Evolutionary conservation across 2,888 invertebrate species (phyloP).

Genomic region (Oscheius sp.): DNA sequence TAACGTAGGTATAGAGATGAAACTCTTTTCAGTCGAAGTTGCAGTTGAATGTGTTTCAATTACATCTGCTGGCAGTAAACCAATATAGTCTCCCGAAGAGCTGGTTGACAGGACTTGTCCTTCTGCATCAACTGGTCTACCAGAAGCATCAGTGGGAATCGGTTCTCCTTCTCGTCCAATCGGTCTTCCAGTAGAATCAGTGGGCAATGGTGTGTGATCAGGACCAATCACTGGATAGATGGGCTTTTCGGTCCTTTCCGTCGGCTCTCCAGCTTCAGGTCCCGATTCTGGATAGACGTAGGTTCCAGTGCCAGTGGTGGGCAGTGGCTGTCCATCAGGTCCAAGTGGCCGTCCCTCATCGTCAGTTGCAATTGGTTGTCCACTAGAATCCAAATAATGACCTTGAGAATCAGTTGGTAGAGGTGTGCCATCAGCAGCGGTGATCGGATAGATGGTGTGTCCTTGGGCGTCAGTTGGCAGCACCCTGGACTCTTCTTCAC

Average conservation of each 20-base stretch:
- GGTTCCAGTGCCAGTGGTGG: conserved; percentile 56
- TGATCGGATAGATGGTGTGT: conserved; percentile 46
- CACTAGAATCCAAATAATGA: conserved; percentile 15
- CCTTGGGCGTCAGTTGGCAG: conserved; percentile 33
- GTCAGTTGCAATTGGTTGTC: conserved; percentile 52
- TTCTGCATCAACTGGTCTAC: conserved; percentile 42
- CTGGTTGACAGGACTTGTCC: conserved; percentile 53
- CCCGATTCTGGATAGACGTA: conserved; percentile 17
- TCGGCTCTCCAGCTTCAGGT: background rate
- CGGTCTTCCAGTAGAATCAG: conserved; percentile 38
- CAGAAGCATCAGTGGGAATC: conserved; percentile 44
- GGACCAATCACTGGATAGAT: conserved; percentile 46
- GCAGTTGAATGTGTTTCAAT: conserved; percentile 8
- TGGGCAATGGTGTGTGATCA: conserved; percentile 53
- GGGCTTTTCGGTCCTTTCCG: conserved; percentile 36
- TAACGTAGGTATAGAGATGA: background rate
- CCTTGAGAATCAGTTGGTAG: no score
- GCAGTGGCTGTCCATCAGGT: conserved; percentile 53
- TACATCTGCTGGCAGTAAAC: conserved; percentile 32
- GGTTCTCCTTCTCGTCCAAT: conserved; percentile 42
- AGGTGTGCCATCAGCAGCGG: conserved; percentile 47
- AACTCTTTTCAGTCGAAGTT: conserved; percentile 24
- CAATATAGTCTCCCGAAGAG: conserved; percentile 41
- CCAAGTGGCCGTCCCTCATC: conserved; percentile 48
- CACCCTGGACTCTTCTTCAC: conserved; percentile 38